Evolutionary conservation across 1,140 invertebrate species (phyloP).

Genomic region (Gryon sp.): DNA sequence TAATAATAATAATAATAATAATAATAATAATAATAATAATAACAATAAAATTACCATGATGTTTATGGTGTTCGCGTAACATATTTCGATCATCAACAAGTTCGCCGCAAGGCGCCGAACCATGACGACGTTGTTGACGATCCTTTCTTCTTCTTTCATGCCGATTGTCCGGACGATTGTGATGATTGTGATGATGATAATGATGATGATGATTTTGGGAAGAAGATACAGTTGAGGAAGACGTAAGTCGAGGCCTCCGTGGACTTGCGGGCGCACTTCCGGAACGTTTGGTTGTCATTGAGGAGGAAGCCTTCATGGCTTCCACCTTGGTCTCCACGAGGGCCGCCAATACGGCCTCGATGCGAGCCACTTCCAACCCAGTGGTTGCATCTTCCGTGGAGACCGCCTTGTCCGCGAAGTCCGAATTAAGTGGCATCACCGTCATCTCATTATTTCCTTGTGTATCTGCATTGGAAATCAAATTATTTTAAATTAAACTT

Average conservation of each 20-base stretch:
- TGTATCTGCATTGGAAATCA: conserved; percentile 18
- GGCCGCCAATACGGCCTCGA: conserved; percentile 84
- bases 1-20: no score
- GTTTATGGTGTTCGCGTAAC: conserved; percentile 62
- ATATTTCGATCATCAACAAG: conserved; percentile 60
- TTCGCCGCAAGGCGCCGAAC: conserved; percentile 74
- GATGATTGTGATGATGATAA: conserved; percentile 61
- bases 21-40: no score
- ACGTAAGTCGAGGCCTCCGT: conserved; percentile 71
- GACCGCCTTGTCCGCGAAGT: conserved; percentile 85
- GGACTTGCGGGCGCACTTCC: conserved; percentile 74
- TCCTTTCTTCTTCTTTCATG: conserved; percentile 60
- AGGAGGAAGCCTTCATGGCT: conserved; percentile 73
- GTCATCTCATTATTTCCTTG: conserved; percentile 70
- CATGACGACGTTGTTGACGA: conserved; percentile 68
- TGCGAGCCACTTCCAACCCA: conserved; percentile 80
- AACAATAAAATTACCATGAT: conserved; percentile 61
- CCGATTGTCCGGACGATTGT: conserved; percentile 56
- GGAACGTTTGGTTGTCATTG: conserved; percentile 66
- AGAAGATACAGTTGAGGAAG: conserved; percentile 75
- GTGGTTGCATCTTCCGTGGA: conserved; percentile 82
- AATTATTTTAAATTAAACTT: neutral
- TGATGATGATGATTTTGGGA: conserved; percentile 70
- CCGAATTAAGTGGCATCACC: conserved; percentile 76
- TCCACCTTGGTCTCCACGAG: conserved; percentile 83